These are phyloP conservation scores for Brachymystax lenok DNA, from an alignment of 2,797 vertebrate species.

Conservation along the genomic window DNA sequence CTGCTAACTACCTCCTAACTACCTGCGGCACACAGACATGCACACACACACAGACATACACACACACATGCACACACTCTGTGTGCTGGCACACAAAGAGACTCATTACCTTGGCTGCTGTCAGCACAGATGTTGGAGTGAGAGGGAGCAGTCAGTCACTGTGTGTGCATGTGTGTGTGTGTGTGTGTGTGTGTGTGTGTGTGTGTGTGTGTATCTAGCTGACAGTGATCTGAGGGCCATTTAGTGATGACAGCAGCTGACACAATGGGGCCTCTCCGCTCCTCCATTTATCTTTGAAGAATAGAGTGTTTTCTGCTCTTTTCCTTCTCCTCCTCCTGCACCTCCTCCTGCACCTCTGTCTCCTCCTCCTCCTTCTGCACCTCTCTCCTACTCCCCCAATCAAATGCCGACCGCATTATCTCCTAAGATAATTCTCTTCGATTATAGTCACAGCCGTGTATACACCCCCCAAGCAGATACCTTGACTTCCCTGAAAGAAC, in stretches of 20 bases:
- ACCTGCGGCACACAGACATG: too few species aligned
- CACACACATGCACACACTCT: slow-evolving; percentile 26
- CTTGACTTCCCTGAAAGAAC: too few species aligned
- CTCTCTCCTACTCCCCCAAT: neutral
- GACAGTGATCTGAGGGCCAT: slow-evolving; percentile 63
- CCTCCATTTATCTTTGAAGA: too few species aligned
- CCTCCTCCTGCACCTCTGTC: neutral
- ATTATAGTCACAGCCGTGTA: too few species aligned
- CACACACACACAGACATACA: neutral
- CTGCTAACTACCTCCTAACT: too few species aligned
- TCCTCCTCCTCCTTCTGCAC: too few species aligned
- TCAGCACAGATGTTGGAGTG: slow-evolving; percentile 78
- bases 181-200: neutral
- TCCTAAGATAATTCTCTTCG: too few species aligned
- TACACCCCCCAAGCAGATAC: too few species aligned
- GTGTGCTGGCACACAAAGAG: slow-evolving; percentile 69
- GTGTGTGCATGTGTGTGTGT: slow-evolving; percentile 28
- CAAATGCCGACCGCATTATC: too few species aligned
- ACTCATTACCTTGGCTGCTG: slow-evolving; percentile 76
- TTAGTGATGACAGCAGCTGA: slow-evolving; percentile 1
- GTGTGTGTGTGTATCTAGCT: neutral
- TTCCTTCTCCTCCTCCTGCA: too few species aligned
- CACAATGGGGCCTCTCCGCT: neutral
- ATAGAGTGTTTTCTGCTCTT: too few species aligned
- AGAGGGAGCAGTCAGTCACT: slow-evolving; percentile 75